phyloP scores from a whole-genome alignment of 2,797 vertebrate species.

The Sebastiscus albofasciatus region DNA sequence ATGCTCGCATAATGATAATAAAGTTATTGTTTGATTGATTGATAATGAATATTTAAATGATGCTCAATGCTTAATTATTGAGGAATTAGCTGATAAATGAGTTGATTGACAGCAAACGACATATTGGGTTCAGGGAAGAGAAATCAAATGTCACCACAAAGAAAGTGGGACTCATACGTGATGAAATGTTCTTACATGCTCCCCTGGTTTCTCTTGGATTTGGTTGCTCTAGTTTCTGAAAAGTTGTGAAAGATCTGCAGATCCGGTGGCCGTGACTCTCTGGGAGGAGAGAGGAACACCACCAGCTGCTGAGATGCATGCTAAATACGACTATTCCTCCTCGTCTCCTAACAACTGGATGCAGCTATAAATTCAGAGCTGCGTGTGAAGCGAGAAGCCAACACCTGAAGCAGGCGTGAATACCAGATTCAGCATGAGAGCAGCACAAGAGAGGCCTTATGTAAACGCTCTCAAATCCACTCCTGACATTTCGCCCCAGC shows the following conservation, averaged over 20 bases:
- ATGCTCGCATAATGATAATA: too few species aligned
- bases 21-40: too few species aligned
- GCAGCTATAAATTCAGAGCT: conserved; percentile 1
- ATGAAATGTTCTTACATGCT: neutral
- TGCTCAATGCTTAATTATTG: too few species aligned
- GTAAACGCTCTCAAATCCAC: conserved; percentile 57
- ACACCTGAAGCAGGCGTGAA: conserved; percentile 32
- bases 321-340: neutral
- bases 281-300: neutral
- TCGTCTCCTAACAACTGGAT: neutral
- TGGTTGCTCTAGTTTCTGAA: neutral
- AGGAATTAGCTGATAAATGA: too few species aligned
- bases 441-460: conserved; percentile 45
- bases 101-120: neutral
- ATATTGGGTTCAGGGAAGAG: neutral
- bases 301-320: neutral
- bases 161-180: neutral
- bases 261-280: neutral
- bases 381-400: neutral
- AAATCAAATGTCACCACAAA: neutral
- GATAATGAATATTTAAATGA: too few species aligned
- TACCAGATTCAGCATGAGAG: conserved; percentile 31
- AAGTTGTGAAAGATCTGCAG: neutral
- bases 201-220: neutral
- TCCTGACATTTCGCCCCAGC: conserved; percentile 29